Evolutionary conservation across 37 sponge, comb jelly and placozoan genomes (phyloP).

Genomic region (Chondrosia reniformis): DNA sequence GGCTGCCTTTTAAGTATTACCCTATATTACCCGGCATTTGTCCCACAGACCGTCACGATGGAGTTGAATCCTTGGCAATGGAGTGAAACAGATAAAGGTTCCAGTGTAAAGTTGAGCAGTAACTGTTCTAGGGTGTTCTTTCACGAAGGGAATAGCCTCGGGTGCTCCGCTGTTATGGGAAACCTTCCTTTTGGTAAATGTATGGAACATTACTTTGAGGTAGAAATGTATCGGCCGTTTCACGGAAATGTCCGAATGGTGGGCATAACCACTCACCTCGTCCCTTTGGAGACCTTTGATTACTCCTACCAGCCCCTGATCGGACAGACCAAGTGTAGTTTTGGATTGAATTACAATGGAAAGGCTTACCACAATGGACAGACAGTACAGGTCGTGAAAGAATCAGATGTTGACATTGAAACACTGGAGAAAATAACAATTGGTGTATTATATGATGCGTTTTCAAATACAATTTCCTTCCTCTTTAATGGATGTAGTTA

Average conservation of each 20-base stretch:
- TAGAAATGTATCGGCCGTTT: constrained; percentile 61
- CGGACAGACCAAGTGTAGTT: constrained; percentile 56
- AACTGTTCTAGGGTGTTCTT: constrained; percentile 31
- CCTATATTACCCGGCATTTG: too few species aligned
- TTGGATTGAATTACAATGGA: constrained; percentile 69
- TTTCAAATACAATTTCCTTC: constrained; percentile 48
- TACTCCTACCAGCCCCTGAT: constrained; percentile 59
- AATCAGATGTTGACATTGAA: not conserved
- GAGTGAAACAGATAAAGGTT: constrained; percentile 2
- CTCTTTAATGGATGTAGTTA: constrained; percentile 42
- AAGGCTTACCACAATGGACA: constrained; percentile 36
- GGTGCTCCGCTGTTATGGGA: constrained; percentile 51
- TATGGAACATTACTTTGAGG: constrained; percentile 82
- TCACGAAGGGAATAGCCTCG: constrained; percentile 31
- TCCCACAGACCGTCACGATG: too few species aligned
- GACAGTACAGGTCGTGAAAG: constrained; percentile 2
- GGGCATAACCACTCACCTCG: constrained; percentile 49
- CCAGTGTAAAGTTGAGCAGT: not conserved
- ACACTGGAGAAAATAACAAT: constrained; percentile 22
- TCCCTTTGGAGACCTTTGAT: constrained; percentile 19
- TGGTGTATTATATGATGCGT: constrained; percentile 54
- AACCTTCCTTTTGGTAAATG: constrained; percentile 32
- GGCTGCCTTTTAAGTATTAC: too few species aligned
- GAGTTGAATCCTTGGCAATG: too few species aligned
- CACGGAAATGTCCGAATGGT: constrained; percentile 66